Base-by-base conservation (phyloP, 2,888 invertebrate genomes). In the Leptinotarsa rubiginosa region DNA sequence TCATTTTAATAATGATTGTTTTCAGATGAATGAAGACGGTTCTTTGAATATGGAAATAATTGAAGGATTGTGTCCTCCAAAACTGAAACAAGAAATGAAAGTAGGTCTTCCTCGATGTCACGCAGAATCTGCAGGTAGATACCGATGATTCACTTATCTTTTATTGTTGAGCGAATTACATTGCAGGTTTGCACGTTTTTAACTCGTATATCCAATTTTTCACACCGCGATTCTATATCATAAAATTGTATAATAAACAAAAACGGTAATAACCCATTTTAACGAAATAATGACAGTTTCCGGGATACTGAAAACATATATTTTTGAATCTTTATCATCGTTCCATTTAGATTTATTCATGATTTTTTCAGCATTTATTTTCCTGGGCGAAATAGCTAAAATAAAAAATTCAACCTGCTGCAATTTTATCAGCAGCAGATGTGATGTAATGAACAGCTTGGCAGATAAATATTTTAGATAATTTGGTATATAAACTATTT, bases 21-120 rank as follows among this genome's bases (percentile, higher is more conserved):
- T 70, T 71, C 59, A 78, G 78, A 74, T 78, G 73, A 73, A 73
- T 62, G 71, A 77, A 25, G 15, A 72, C 16, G 77, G 77, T 18
- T 65, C 59, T 16, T 13, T 76, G 2, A 69, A 75, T 56, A 41
- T 47, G 7, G 65, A 71, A 18, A 16, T 65, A 20, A 52, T 65
- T 16, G 3, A 25, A 7, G 41, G 22, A 41, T 25, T 65, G 20
- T 41, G 65, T 65, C 70, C 70, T 4, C 52, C 31, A 5, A 20
- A 25, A 15, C 16, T 71, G 22, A 71, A 65, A 65, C 12, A 52
- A 31, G 16, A 41, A 15, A 22, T 71, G 13, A 10, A 25, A 54
- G 54, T 31, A 47, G 22, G 15, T 20, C 16, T 71, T 18, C 54
- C 54, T n/a, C 59, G 18, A 13, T 77, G 77, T 72, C 18, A 64